These are phyloP conservation scores for Lophochroa leadbeateri DNA, from an alignment of 2,113 vertebrate species.

Conservation along the genomic window DNA sequence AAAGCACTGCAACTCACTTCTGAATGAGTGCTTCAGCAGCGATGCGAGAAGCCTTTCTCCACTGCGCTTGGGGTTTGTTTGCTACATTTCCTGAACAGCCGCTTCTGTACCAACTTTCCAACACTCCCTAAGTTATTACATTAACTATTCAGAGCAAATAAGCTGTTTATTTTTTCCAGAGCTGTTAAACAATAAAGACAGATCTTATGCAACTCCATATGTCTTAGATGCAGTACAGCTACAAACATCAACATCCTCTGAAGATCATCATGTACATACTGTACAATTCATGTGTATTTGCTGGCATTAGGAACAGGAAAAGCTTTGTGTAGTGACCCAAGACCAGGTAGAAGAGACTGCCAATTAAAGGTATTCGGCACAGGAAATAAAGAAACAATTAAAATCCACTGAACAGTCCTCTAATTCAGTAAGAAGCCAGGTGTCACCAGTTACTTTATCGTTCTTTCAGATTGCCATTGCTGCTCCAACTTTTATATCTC, in stretches of 20 bases:
- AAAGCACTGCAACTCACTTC: not conserved
- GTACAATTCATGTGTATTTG: not conserved
- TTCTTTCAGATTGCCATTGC: not conserved
- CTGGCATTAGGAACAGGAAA: not conserved
- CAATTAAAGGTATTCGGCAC: not conserved
- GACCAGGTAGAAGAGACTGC: not conserved
- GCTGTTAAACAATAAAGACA: not conserved
- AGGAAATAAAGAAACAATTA: not conserved
- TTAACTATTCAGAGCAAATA: not conserved
- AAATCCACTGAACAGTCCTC: not conserved
- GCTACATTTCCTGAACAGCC: not conserved
- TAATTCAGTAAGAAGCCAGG: not conserved
- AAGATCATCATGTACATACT: not conserved
- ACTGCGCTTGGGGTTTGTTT: rapidly evolving
- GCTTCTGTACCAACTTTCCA: not conserved
- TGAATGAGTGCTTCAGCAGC: not conserved
- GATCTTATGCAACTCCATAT: not conserved
- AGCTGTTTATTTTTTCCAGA: not conserved
- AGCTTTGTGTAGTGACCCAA: not conserved
- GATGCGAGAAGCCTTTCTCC: not conserved
- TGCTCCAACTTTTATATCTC: not conserved
- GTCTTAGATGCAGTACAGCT: not conserved
- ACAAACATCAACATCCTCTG: not conserved
- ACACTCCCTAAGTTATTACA: not conserved
- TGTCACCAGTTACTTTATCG: not conserved